Base-by-base conservation (phyloP, 2,888 invertebrate genomes). In the Brachyptera putata region DNA sequence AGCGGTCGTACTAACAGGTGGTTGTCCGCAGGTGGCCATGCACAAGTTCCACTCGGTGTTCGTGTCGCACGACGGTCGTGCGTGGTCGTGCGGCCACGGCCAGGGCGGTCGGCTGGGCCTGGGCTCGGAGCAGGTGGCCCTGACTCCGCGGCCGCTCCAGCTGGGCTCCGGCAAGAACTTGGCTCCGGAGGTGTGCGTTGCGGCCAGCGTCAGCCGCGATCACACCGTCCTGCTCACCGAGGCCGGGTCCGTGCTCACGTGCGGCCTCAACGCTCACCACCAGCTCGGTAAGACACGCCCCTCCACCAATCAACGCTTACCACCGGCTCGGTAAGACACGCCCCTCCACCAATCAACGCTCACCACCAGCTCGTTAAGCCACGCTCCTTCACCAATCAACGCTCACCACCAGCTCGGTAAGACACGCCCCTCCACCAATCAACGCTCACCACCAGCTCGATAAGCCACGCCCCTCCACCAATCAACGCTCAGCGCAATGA, bases 71-170 rank as follows among this genome's bases (percentile, higher is more conserved):
- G 76, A 76, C 58, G 81, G 82, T 0, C 75, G 76, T 56, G 84
- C 86, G 1, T 92, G 83, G 77, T 81, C 85, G 18, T 89, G 91
- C 71, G 95, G 94, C 0, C 89, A 91, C 75, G 87, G 90, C 11
- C 85, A 84, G 64, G 87, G 87, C 13, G 89, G 89, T 0, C 74
- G 88, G 16, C 81, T 92, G 14, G 92, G 92, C 34, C 81, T 85
- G 4, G 82, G 83, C 0, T 77, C 78, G 55, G 82, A 84, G 65
- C 73, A 75, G 55, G 81, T 84, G 0, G 79, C 79, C 14, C 73
- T 87, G 0, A 75, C 76, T 7, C 86, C 87, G 1, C 71, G 73
- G 55, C 69, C 67, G 39, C 68, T 81, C 3, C 72, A 69, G 46
- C 72, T 76, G 60, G 56, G 61, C 5, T 63, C 63, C n/a, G 61